Percentiles rank a stretch among this genome's conserved stretches.
These are phyloP conservation scores for Drosophila paracracens DNA, from an alignment of 2,888 invertebrate genomes.

Conservation along the genomic window DNA sequence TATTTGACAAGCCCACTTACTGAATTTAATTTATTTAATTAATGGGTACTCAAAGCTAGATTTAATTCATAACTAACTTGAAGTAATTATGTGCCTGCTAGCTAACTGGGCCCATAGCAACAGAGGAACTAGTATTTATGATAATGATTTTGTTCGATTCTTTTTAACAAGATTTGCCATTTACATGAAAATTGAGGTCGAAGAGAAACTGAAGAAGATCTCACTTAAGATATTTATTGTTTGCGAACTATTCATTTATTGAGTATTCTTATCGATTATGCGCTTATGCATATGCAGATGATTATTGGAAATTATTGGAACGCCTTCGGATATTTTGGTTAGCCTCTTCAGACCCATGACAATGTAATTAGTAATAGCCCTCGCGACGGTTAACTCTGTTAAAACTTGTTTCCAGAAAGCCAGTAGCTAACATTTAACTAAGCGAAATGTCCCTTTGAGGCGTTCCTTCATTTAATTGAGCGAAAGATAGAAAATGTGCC, in stretches of 20 bases:
- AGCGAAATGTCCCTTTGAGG: conserved; percentile 51
- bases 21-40: background rate
- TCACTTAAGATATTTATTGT: background rate
- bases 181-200: background rate
- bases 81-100: background rate
- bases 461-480: conserved; percentile 49
- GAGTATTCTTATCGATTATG: conserved; percentile 30
- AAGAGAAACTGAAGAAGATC: background rate
- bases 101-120: background rate
- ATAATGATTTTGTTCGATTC: background rate
- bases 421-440: conserved; percentile 68
- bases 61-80: background rate
- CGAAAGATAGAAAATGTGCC: conserved; percentile 56
- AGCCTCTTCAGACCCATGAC: conserved; percentile 24
- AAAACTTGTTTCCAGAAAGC: conserved; percentile 35
- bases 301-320: background rate
- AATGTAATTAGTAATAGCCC: conserved; percentile 36
- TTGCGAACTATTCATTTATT: background rate
- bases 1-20: background rate
- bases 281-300: conserved; percentile 25
- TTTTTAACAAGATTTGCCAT: background rate
- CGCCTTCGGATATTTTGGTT: conserved; percentile 4
- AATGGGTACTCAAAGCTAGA: background rate
- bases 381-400: conserved; percentile 9
- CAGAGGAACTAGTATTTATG: background rate